These are phyloP conservation scores for Mycogona germanica DNA, from an alignment of 2,888 invertebrate species.

Conservation along the genomic window DNA sequence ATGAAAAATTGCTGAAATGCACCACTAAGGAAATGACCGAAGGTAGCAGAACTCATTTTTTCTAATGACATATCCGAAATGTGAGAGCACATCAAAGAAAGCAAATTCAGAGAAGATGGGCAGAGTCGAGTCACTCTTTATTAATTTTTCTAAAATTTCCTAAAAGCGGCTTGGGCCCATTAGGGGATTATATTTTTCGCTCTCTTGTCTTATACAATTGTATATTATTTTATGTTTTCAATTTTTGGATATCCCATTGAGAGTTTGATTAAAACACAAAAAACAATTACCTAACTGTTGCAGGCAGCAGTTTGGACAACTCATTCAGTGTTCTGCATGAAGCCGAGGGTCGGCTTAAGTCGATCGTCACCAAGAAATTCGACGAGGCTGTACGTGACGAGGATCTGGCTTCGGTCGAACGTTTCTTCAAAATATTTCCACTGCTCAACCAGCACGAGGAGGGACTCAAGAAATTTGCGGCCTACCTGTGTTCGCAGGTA, in stretches of 20 bases:
- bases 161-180: too few relatives aligned
- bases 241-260: neutral
- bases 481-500: slow-evolving; percentile 71
- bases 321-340: slow-evolving; percentile 60
- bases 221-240: neutral
- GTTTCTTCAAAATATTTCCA: slow-evolving; percentile 96
- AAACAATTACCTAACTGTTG: neutral
- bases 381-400: slow-evolving; percentile 80
- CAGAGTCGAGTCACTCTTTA: neutral
- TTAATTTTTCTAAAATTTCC: slow-evolving; percentile 12
- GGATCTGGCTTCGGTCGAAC: slow-evolving; percentile 78
- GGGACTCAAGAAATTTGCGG: slow-evolving; percentile 76
- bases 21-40: slow-evolving; percentile 62
- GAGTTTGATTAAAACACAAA: neutral
- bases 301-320: slow-evolving; percentile 52
- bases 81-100: too few relatives aligned
- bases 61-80: too few relatives aligned
- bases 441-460: slow-evolving; percentile 80
- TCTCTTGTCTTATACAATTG: too few relatives aligned
- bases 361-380: slow-evolving; percentile 64
- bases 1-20: slow-evolving; percentile 63
- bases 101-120: too few relatives aligned
- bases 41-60: too few relatives aligned
- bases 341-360: slow-evolving; percentile 56
- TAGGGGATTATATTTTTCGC: neutral